Evolutionary conservation across 2,888 invertebrate genomes (phyloP).

Genomic region (Scrobipalpa costella): DNA sequence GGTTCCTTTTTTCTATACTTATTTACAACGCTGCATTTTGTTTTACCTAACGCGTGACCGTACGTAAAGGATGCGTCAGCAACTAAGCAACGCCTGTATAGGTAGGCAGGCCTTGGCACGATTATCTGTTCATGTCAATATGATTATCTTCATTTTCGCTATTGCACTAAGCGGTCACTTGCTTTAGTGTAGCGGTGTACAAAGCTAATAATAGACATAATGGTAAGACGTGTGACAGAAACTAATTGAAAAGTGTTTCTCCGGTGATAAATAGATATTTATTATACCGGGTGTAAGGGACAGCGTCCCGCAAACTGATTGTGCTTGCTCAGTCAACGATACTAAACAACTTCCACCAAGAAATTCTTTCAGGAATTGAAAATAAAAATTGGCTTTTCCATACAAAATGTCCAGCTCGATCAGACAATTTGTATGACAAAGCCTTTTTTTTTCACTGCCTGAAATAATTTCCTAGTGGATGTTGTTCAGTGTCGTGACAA

Average conservation of each 20-base stretch:
- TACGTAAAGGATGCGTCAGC: constrained; percentile 24
- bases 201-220: not conserved
- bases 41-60: not conserved
- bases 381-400: no score
- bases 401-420: no score
- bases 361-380: no score
- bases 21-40: not conserved
- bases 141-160: constrained; percentile 50
- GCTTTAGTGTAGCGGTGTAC: constrained; percentile 4
- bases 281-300: not conserved
- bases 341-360: no score
- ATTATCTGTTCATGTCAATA: constrained; percentile 48
- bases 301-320: no score
- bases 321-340: no score
- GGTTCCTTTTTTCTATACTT: no score
- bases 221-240: not conserved
- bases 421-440: no score
- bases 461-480: no score
- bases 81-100: constrained; percentile 21
- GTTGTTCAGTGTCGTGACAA: no score
- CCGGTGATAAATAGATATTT: not conserved
- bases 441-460: no score
- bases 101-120: constrained; percentile 55
- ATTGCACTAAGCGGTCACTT: constrained; percentile 12
- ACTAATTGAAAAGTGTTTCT: not conserved